phyloP scores from a whole-genome alignment of 2,113 vertebrate genomes.

The Phalacrocorax pelagicus region DNA sequence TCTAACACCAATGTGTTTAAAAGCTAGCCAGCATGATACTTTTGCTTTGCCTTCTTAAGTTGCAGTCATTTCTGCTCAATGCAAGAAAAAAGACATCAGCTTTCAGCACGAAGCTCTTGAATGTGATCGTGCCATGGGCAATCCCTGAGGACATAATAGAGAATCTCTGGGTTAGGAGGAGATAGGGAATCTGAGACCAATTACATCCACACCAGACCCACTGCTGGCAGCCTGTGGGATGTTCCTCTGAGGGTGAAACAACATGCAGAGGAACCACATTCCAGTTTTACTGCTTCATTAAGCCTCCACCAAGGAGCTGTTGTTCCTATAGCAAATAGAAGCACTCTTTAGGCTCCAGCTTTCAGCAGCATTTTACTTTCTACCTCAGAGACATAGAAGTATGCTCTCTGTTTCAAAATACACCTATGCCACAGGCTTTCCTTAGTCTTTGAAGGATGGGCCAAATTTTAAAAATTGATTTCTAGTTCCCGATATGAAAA shows the following conservation, averaged over 20 bases:
- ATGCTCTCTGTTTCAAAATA: neutral
- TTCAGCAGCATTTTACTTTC: neutral
- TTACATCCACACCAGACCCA: neutral
- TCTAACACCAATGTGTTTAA: neutral
- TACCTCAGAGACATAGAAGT: neutral
- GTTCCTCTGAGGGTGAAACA: neutral
- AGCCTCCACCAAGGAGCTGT: neutral
- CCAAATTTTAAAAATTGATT: neutral
- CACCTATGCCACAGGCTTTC: neutral
- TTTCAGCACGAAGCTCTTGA: neutral
- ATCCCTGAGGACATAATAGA: neutral
- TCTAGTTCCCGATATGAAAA: neutral
- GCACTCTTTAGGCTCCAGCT: neutral
- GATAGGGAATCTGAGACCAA: neutral
- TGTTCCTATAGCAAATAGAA: neutral
- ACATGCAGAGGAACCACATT: neutral
- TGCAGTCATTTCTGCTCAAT: neutral
- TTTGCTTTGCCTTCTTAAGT: neutral
- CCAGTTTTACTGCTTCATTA: neutral
- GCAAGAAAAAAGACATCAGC: neutral
- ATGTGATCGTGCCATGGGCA: rapidly evolving
- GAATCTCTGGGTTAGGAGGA: neutral
- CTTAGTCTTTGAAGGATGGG: neutral
- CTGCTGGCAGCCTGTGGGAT: neutral
- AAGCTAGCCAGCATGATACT: neutral